Evolutionary conservation across 2,113 vertebrate genomes (phyloP), one percentile per base, ranked within the genome.

Genomic region (Maccullochella peelii): DNA sequence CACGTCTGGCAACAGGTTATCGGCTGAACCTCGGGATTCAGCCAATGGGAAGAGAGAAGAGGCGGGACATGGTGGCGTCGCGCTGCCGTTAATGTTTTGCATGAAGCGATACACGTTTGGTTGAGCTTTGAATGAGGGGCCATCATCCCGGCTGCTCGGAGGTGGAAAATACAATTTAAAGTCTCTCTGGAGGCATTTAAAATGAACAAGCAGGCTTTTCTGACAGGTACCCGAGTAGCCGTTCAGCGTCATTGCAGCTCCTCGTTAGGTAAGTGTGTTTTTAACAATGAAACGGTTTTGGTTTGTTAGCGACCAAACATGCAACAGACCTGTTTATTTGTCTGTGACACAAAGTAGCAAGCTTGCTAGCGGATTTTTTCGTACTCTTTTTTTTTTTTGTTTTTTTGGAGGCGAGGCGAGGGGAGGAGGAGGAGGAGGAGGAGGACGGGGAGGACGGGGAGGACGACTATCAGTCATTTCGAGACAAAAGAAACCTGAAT

Each of bases 311-410:
- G 70, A 84, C 59, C 73, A 85, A 91, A 84, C 88, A 85, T 87
- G 88, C 84, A 92, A 76, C 89, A 83, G 92, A 93, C 78, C 88
- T 94, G 94, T 94, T 95, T 94, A 92, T 95, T 94, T 94, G 93
- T 95, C 94, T 94, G 90, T 94, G 90, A 90, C 91, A 94, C 91
- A 93, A 94, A 96, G 92, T 95, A 95, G 94, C 94, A 85, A 90
- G 92, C 82, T 82, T 92, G 93, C 92, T 94, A 94, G 93, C 93
- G 89, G 83, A 79, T 89, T 92, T 91, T 85, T 83, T 89, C 73
- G 10, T 36, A 74, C 78, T 83, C 82, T 61, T 58, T 69, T 83
- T 27, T 44, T 71, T 20, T 58, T 59, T 30, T 61, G 16, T 70
- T 42, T 75, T 89, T 83, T 87, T 25, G 9, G 40, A 54, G 73